These are phyloP conservation scores for Megamerina dolium DNA, from an alignment of 2,888 invertebrate species.

Conservation along the genomic window DNA sequence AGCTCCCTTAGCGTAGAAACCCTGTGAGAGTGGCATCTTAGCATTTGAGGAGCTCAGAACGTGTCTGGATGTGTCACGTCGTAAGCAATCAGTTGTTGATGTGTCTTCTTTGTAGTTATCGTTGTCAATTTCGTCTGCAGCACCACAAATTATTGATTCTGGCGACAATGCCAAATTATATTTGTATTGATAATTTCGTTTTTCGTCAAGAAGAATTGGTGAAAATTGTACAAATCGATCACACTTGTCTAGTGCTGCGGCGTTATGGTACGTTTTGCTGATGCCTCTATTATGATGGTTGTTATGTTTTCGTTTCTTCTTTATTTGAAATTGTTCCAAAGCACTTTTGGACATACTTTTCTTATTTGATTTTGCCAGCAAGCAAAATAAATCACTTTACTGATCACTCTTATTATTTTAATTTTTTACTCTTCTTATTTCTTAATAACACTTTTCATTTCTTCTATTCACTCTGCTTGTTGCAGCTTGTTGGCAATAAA, in stretches of 20 bases:
- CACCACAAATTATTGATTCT: no score
- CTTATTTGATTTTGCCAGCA: no score
- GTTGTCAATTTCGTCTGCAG: neutral
- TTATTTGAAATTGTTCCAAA: constrained; percentile 29
- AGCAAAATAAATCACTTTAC: no score
- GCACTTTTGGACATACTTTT: constrained; percentile 32
- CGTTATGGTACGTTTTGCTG: constrained; percentile 6
- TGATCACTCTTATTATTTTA: no score
- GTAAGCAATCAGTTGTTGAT: constrained; percentile 9
- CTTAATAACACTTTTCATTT: no score
- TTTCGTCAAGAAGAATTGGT: no score
- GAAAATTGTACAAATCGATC: no score
- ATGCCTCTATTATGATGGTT: constrained; percentile 3
- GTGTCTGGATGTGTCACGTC: constrained; percentile 19
- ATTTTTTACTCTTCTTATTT: no score
- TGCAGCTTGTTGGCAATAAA: no score
- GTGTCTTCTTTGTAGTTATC: neutral
- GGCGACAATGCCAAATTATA: no score
- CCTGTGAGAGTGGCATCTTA: constrained; percentile 40
- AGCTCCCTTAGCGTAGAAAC: constrained; percentile 32
- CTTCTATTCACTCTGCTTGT: no score
- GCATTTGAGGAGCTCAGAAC: constrained; percentile 8
- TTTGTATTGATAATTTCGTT: no score
- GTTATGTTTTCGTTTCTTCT: constrained; percentile 29
- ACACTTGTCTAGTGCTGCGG: constrained; percentile 1